Conservation (phyloP, 2,797 vertebrate species). For the Eulemur albifrons region DNA sequence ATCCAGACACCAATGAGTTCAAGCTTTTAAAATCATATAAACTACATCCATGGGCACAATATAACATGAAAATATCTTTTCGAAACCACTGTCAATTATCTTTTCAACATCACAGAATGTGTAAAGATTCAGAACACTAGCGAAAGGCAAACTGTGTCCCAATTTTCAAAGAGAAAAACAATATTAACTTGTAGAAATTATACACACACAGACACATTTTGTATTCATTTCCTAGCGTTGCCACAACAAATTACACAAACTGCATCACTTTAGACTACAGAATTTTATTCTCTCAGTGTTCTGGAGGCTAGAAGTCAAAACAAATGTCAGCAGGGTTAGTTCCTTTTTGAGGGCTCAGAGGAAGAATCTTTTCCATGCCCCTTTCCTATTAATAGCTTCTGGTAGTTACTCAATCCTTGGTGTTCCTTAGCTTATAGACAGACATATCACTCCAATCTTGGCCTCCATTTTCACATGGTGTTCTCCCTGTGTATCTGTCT, state of each 20-base stretch:
- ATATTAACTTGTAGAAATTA: background rate
- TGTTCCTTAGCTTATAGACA: background rate
- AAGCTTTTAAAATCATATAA: background rate
- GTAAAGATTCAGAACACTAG: background rate
- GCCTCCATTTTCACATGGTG: background rate
- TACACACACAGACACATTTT: background rate
- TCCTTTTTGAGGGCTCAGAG: background rate
- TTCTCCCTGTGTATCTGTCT: background rate
- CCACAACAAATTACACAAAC: background rate
- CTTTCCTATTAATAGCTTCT: background rate
- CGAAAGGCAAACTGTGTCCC: background rate
- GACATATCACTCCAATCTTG: background rate
- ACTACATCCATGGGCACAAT: background rate
- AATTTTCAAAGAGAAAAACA: background rate
- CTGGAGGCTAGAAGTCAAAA: background rate
- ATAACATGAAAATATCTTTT: background rate
- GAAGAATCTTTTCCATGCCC: background rate
- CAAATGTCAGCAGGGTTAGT: background rate
- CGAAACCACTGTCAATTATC: background rate
- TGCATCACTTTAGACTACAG: background rate
- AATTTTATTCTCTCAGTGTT: background rate
- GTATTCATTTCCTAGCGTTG: background rate
- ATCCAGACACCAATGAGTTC: background rate
- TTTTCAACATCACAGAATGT: background rate
- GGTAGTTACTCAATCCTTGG: background rate